Evolutionary conservation across 2,797 vertebrate genomes (phyloP), one percentile per base, ranked within the genome.

Genomic region (Salmo trutta): DNA sequence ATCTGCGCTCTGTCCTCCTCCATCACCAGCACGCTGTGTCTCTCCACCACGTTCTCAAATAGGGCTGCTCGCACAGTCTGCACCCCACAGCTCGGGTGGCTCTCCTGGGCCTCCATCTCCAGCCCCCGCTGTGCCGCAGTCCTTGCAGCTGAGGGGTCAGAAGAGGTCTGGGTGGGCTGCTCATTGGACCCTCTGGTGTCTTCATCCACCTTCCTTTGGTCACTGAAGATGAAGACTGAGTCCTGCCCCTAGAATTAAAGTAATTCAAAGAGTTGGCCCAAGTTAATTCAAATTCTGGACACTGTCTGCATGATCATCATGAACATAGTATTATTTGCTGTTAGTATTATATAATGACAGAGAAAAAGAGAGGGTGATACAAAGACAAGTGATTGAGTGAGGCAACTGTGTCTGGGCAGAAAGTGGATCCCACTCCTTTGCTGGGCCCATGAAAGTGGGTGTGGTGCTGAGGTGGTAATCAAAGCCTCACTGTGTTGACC

Each of bases 41-140:
- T 93, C 88, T 98, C 95, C 31, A 99, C 93, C 0, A 93, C 92
- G 65, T 98, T 95, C 47, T 99, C 97, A 78, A 97, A 99, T 89
- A 99, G 1, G 0, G 96, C 95, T 0, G 97, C 97, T 67, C 95
- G 89, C 21, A 98, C 97, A 0, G 94, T 97, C 92, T 95, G 96
- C 14, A 95, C 53, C 4, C 84, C 89, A 14, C 68, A 27, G 5
- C 71, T 29, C 41, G 75, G 56, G 31, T 12, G 24, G 0, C 74
- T 78, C 67, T 77, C 88, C 72, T 92, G 41, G 41, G 41, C 41
- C 41, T 47, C 41, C 12, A 47, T 47, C 27, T 31, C 27, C 1
- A 83, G 31, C 17, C 47, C 3, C 77, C 24, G 53, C 47, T 47
- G 21, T 2, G 56, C 27, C 27, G 82, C 83, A 5, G 70, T 64